Percentiles rank a stretch among this genome's conserved stretches.
These are phyloP conservation scores for Epirrhoe alternata DNA, from an alignment of 2,888 invertebrate species.

Conservation along the genomic window DNA sequence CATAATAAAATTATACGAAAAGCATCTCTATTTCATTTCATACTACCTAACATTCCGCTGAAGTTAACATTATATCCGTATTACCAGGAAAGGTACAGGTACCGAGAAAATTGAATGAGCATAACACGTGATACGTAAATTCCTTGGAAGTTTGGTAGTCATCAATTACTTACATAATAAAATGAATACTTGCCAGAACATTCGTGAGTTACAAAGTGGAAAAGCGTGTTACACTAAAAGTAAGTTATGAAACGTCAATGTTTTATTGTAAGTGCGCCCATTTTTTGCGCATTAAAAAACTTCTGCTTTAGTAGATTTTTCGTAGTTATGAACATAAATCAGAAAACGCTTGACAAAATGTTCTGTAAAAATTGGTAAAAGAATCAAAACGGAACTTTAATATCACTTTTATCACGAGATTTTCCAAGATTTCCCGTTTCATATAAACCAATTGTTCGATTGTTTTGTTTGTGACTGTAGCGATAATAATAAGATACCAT, in stretches of 20 bases:
- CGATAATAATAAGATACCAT: slow-evolving; percentile 6
- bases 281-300: not conserved
- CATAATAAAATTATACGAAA: slow-evolving; percentile 23
- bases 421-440: no score
- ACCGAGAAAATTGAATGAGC: slow-evolving; percentile 18
- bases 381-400: not conserved
- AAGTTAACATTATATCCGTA: slow-evolving; percentile 18
- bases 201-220: not conserved
- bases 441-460: not conserved
- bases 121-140: not conserved
- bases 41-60: slow-evolving; percentile 22
- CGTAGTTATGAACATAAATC: no score
- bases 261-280: not conserved
- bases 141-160: not conserved
- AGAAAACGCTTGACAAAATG: no score
- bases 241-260: not conserved
- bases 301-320: not conserved
- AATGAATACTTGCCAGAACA: not conserved
- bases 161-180: not conserved
- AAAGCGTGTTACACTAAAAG: not conserved
- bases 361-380: not conserved
- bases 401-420: no score
- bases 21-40: slow-evolving; percentile 17
- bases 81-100: slow-evolving; percentile 21
- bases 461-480: slow-evolving; percentile 19